Conservation (phyloP, 2,888 invertebrate species). For the Mellilla xanthometata region DNA sequence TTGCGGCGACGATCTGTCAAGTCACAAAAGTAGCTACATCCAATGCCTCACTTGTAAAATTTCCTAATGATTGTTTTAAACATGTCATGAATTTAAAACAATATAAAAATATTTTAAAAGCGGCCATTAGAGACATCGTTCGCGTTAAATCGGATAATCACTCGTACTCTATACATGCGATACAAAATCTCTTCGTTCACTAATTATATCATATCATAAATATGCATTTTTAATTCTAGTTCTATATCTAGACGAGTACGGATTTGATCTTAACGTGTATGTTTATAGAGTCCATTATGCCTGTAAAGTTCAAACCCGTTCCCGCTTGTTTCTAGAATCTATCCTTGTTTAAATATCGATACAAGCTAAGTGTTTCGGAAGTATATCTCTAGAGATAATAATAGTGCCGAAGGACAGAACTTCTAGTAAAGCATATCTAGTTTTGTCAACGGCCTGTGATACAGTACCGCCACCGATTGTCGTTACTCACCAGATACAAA, state of each 20-base stretch:
- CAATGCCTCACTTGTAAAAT: slow-evolving; percentile 25
- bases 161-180: slow-evolving; percentile 54
- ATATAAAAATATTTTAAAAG: slow-evolving; percentile 22
- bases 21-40: slow-evolving; percentile 24
- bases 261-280: slow-evolving; percentile 29
- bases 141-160: slow-evolving; percentile 31
- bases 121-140: slow-evolving; percentile 20
- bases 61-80: slow-evolving; percentile 19
- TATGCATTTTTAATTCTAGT: slow-evolving; percentile 48
- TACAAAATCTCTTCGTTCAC: slow-evolving; percentile 63
- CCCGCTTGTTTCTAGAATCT: slow-evolving; percentile 40
- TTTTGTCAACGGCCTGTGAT: slow-evolving; percentile 9
- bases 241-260: slow-evolving; percentile 45
- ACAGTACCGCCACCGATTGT: slow-evolving; percentile 3
- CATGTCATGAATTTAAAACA: slow-evolving; percentile 15
- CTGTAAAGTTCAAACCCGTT: slow-evolving; percentile 31
- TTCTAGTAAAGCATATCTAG: slow-evolving; percentile 13
- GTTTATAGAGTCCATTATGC: slow-evolving; percentile 10
- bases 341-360: slow-evolving; percentile 47
- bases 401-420: slow-evolving; percentile 16
- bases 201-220: slow-evolving; percentile 44
- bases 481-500: no score
- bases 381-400: slow-evolving; percentile 29
- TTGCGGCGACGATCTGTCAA: slow-evolving; percentile 22
- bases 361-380: slow-evolving; percentile 54